A percentile compares a stretch with the other conserved stretches of the same genome.
Evolutionary conservation across 2,888 invertebrate species (phyloP).

Genomic region (Aethes cnicana): DNA sequence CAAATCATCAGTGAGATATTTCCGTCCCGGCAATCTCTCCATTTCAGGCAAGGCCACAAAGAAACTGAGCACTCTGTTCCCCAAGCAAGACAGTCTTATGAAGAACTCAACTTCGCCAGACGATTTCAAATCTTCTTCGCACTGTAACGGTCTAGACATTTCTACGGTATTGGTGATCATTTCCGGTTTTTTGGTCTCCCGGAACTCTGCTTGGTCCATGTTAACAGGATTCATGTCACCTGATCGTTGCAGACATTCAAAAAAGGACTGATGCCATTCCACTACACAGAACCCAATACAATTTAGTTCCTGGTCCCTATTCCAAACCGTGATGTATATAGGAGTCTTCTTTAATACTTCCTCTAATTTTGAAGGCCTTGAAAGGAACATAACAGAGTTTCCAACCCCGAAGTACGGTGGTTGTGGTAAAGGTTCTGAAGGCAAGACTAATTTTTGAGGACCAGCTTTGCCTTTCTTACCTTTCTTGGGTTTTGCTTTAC

Average conservation of each 20-base stretch:
- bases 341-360: slow-evolving; percentile 66
- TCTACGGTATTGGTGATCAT: slow-evolving; percentile 71
- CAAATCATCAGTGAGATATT: slow-evolving; percentile 67
- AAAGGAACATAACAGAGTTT: slow-evolving; percentile 68
- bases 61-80: slow-evolving; percentile 64
- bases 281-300: slow-evolving; percentile 66
- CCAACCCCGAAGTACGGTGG: slow-evolving; percentile 76
- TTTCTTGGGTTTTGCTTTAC: slow-evolving; percentile 51
- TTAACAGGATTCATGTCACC: slow-evolving; percentile 64
- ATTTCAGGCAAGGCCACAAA: slow-evolving; percentile 72
- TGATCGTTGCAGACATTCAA: slow-evolving; percentile 59
- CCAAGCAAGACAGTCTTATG: slow-evolving; percentile 65
- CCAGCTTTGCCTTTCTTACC: slow-evolving; percentile 51
- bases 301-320: slow-evolving; percentile 68
- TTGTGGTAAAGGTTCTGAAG: slow-evolving; percentile 73
- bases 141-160: slow-evolving; percentile 58
- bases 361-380: slow-evolving; percentile 66
- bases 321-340: slow-evolving; percentile 72
- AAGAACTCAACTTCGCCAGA: slow-evolving; percentile 72
- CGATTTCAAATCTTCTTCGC: slow-evolving; percentile 70
- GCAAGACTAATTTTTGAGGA: slow-evolving; percentile 56
- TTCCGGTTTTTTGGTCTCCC: slow-evolving; percentile 60
- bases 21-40: slow-evolving; percentile 72
- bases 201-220: slow-evolving; percentile 66
- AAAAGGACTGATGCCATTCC: slow-evolving; percentile 70